Percentiles rank a stretch among this genome's conserved stretches.
Evolutionary conservation across 1,140 invertebrate genomes (phyloP).

Genomic region (Pristionchus pacificus): DNA sequence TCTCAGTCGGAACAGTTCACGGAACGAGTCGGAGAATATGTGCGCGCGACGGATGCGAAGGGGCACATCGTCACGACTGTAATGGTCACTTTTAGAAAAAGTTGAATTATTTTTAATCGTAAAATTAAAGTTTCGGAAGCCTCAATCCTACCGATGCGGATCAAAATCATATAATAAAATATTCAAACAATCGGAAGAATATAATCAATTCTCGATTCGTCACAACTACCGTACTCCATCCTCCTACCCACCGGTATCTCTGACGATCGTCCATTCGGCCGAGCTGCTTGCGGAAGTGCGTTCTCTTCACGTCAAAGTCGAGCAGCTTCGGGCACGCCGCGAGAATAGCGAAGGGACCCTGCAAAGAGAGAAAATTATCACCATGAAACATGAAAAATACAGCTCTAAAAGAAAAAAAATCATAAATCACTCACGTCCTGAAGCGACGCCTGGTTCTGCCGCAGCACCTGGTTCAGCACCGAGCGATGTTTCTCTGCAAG

Average conservation of each 20-base stretch:
- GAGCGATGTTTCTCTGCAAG: slow-evolving; percentile 77
- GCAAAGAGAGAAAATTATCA: no score
- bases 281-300: slow-evolving; percentile 72
- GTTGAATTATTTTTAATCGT: slow-evolving; percentile 5
- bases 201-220: background rate
- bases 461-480: slow-evolving; percentile 83
- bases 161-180: slow-evolving; percentile 11
- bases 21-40: slow-evolving; percentile 86
- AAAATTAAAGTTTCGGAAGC: background rate
- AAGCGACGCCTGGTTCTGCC: slow-evolving; percentile 78
- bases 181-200: slow-evolving; percentile 11
- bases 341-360: slow-evolving; percentile 77
- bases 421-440: no score
- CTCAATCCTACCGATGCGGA: background rate
- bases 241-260: slow-evolving; percentile 6
- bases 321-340: slow-evolving; percentile 82
- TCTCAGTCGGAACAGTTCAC: slow-evolving; percentile 76
- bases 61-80: slow-evolving; percentile 80
- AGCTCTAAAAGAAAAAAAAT: no score
- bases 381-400: no score
- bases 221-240: slow-evolving; percentile 35
- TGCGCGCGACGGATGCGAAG: slow-evolving; percentile 80
- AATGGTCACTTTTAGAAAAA: slow-evolving; percentile 66
- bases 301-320: slow-evolving; percentile 86
- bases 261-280: slow-evolving; percentile 36